Evolutionary conservation across 1,140 invertebrate species (phyloP).

Genomic region (Cydia pomonella): DNA sequence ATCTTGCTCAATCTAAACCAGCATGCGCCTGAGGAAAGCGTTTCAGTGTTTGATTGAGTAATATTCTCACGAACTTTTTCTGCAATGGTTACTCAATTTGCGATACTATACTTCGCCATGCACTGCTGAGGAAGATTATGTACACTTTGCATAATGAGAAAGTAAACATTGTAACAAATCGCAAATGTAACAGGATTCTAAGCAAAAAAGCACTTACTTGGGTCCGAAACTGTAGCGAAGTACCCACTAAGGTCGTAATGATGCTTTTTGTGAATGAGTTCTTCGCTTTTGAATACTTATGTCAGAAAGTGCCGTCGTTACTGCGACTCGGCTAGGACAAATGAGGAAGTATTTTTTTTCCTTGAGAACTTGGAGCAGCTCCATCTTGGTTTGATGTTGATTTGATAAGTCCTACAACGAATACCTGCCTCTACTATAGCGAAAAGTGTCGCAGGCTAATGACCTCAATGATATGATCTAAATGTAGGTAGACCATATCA

Average conservation of each 20-base stretch:
- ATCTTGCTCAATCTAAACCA: not conserved
- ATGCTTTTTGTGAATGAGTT: too few relatives aligned
- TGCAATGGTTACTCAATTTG: constrained; percentile 17
- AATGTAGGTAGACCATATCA: not conserved
- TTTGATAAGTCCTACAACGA: too few relatives aligned
- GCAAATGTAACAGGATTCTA: not conserved
- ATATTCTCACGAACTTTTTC: constrained; percentile 25
- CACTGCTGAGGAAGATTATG: not conserved
- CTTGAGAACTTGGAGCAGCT: too few relatives aligned
- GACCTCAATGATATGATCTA: not conserved
- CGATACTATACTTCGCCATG: constrained; percentile 8
- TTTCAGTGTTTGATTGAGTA: constrained; percentile 7
- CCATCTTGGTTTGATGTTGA: too few relatives aligned
- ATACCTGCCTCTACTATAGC: too few relatives aligned
- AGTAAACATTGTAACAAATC: not conserved
- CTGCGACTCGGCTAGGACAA: too few relatives aligned
- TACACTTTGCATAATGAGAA: constrained; percentile 19
- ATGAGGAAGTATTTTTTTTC: too few relatives aligned
- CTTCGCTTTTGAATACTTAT: too few relatives aligned
- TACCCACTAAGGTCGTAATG: not conserved
- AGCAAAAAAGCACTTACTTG: not conserved
- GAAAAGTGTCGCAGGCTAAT: too few relatives aligned
- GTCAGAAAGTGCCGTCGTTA: too few relatives aligned
- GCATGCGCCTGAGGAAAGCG: constrained; percentile 9
- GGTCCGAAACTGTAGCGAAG: not conserved